Evolutionary conservation across 2,888 invertebrate genomes (phyloP).

Genomic region (Antheraea assamensis): DNA sequence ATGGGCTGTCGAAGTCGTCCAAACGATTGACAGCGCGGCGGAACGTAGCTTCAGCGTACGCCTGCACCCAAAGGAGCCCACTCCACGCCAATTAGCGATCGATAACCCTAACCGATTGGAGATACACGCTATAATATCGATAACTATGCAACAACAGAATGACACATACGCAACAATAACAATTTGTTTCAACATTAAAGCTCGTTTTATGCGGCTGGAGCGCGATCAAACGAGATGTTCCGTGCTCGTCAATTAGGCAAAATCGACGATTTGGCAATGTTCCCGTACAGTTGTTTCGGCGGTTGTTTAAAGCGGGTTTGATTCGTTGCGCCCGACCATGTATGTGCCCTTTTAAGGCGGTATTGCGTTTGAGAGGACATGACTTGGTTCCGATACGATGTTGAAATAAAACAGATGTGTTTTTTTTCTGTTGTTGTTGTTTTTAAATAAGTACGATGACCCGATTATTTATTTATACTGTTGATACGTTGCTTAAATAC

Average conservation of each 20-base stretch:
- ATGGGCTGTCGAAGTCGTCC: constrained; percentile 56
- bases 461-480: constrained; percentile 1
- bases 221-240: constrained; percentile 70
- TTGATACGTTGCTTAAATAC: constrained; percentile 10
- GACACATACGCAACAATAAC: constrained; percentile 29
- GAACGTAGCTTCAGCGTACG: constrained; percentile 22
- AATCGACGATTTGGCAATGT: constrained; percentile 73
- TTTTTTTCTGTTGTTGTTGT: background rate
- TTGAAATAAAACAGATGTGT: background rate
- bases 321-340: constrained; percentile 50
- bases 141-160: constrained; percentile 29
- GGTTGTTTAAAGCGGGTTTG: constrained; percentile 48
- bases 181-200: constrained; percentile 38
- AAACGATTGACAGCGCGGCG: constrained; percentile 38
- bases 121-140: constrained; percentile 2
- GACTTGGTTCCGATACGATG: constrained; percentile 4
- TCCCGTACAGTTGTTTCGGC: constrained; percentile 71
- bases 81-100: constrained; percentile 56
- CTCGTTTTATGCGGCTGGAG: constrained; percentile 60
- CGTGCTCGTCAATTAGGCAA: constrained; percentile 73
- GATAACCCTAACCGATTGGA: constrained; percentile 40
- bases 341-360: constrained; percentile 61
- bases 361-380: constrained; percentile 39
- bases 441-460: constrained; percentile 1
- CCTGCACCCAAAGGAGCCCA: constrained; percentile 33